Evolutionary conservation across 2,797 vertebrate genomes (phyloP), one percentile per base, ranked within the genome.

Genomic region (Sebastes itinus): DNA sequence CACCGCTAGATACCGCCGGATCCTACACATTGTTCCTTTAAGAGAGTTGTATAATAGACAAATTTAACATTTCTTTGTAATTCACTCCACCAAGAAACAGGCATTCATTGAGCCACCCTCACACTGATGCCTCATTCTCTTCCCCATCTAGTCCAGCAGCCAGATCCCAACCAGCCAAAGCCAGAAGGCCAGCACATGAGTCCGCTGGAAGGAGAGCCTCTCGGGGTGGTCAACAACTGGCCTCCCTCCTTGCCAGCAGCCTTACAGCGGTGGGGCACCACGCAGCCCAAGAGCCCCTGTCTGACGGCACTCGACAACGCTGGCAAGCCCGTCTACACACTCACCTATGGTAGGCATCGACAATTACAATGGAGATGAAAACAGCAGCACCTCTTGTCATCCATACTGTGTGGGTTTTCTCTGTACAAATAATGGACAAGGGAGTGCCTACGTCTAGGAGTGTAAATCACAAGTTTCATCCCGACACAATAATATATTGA

Each of bases 101-200:
- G 52, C 4, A 42, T 52, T 65, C 25, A 69, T 20, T 28, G 9
- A 75, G 70, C 25, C 55, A 25, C 3, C n/a, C 8, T 77, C 46
- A 18, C 32, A 20, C 55, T 61, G 6, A 76, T 52, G 18, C 58
- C 12, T 35, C 5, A 4, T 65, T 58, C 16, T 74, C 16, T 38
- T 84, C 25, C 64, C 27, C 7, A 4, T 92, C 77, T 75, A 96
- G 96, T 96, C 81, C 95, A 98, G 91, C 98, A 97, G 72, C 96
- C 97, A 7, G 98, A 99, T 87, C 98, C 98, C 12, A 97, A 97
- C 89, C 98, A 99, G 93, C 98, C 98, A 22, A 98, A 97, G 92
- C 96, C 97, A 1, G 98, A 99, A 90, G 98, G 98, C 78, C 93
- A 94, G 55, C 96, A 96, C 84, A 97, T 96, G 93, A 95, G 91